phyloP scores from a whole-genome alignment of 2,113 vertebrate genomes.

The Ranitomeya variabilis region DNA sequence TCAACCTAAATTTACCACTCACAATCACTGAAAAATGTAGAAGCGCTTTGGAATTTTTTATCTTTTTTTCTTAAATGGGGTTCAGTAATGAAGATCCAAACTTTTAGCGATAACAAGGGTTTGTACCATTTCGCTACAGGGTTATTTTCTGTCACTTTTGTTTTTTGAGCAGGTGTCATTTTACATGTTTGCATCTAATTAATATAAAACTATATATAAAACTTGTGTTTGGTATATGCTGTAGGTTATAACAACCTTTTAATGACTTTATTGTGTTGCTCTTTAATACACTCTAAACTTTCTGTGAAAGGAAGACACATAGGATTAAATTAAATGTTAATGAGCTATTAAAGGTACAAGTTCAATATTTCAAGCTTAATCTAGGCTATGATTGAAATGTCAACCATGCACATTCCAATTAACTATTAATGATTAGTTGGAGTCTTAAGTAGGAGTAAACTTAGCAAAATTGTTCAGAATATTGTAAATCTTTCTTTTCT shows the following conservation, averaged over 20 bases:
- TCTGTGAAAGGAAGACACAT: neutral
- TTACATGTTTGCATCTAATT: neutral
- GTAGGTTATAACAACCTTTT: neutral
- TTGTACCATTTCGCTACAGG: no score
- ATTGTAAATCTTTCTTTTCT: neutral
- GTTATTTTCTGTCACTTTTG: no score
- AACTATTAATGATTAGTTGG: conserved; percentile 29
- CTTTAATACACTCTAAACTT: neutral
- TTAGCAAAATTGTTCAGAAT: neutral
- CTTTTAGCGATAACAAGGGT: no score
- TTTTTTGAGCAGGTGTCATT: neutral
- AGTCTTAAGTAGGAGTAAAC: conserved; percentile 1
- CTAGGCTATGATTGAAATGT: conserved; percentile 30
- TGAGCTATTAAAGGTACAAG: conserved; percentile 38
- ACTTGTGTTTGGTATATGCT: neutral
- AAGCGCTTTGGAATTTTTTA: no score
- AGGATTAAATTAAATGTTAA: conserved; percentile 23
- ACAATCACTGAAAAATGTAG: no score
- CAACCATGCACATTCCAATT: conserved; percentile 36
- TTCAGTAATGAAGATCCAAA: no score
- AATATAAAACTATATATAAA: neutral
- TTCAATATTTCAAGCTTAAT: conserved; percentile 35
- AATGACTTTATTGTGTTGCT: neutral
- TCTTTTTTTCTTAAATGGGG: no score
- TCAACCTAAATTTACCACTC: no score